Percentiles rank a stretch among this genome's conserved stretches.
These are phyloP conservation scores for Aurelia aurita complex sp. Pacific DNA, from an alignment of 30 jellyfish, hydroid and myxozoan species.

Conservation along the genomic window DNA sequence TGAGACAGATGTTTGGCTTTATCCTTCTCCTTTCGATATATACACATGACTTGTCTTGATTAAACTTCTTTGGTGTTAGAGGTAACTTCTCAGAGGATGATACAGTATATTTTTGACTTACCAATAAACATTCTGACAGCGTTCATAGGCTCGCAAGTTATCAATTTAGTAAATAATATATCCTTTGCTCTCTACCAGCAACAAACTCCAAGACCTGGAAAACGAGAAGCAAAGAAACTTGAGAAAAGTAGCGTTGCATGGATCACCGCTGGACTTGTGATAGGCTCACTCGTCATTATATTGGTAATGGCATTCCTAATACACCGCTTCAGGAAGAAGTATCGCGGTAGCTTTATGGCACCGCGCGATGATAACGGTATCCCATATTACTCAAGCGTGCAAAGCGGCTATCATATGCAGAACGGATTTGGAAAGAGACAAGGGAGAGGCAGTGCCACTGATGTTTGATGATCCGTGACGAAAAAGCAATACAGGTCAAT, in stretches of 20 bases:
- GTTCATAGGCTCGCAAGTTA: too few species aligned
- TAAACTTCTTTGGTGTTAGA: too few species aligned
- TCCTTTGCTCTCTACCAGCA: slow-evolving; percentile 18
- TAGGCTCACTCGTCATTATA: slow-evolving; percentile 49
- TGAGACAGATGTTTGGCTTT: too few species aligned
- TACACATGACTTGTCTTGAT: too few species aligned
- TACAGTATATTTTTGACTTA: too few species aligned
- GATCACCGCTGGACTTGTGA: slow-evolving; percentile 70
- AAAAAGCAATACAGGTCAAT: too few species aligned
- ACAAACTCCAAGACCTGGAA: slow-evolving; percentile 23
- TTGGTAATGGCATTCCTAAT: slow-evolving; percentile 40
- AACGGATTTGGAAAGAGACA: slow-evolving; percentile 50
- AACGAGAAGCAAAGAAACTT: slow-evolving; percentile 32
- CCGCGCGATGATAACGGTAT: slow-evolving; percentile 77
- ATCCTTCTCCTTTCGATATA: too few species aligned
- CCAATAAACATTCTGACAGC: too few species aligned
- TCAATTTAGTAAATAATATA: not conserved
- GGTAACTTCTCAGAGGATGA: too few species aligned
- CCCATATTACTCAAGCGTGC: slow-evolving; percentile 66
- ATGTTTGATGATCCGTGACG: slow-evolving; percentile 15
- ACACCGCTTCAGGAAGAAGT: slow-evolving; percentile 57
- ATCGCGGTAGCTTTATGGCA: slow-evolving; percentile 75
- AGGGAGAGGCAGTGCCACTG: slow-evolving; percentile 54
- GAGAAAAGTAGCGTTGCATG: slow-evolving; percentile 65
- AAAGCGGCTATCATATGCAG: slow-evolving; percentile 53